Percentiles rank a stretch among this genome's conserved stretches.
Conservation (phyloP, 1,140 invertebrate species). For the Tetramorium simillimum region DNA sequence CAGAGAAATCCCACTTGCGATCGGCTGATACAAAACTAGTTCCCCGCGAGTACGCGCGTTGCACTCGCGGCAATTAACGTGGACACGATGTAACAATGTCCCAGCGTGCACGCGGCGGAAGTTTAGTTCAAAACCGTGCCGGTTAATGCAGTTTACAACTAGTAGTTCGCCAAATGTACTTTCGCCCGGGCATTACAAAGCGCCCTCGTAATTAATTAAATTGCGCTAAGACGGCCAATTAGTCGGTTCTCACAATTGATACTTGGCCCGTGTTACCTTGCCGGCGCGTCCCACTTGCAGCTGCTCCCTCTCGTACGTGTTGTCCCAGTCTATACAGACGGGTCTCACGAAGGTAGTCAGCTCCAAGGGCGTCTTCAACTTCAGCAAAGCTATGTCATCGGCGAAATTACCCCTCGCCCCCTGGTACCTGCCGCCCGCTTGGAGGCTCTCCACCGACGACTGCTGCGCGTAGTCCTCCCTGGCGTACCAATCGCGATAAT, state of each 20-base stretch:
- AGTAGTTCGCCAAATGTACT: slow-evolving; percentile 24
- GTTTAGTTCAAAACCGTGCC: neutral
- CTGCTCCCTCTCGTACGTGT: slow-evolving; percentile 79
- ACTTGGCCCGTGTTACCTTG: slow-evolving; percentile 54
- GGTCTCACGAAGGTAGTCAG: slow-evolving; percentile 79
- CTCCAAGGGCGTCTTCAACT: slow-evolving; percentile 76
- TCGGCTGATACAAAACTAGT: neutral
- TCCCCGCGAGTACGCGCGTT: neutral
- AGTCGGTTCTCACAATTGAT: slow-evolving; percentile 54
- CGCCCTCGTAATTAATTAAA: slow-evolving; percentile 56
- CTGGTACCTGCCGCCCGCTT: slow-evolving; percentile 59
- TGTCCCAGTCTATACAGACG: slow-evolving; percentile 83
- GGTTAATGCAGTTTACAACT: slow-evolving; percentile 31
- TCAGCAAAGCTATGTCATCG: slow-evolving; percentile 78
- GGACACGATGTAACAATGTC: neutral
- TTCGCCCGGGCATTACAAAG: slow-evolving; percentile 17
- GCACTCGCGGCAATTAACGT: neutral
- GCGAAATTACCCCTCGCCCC: slow-evolving; percentile 78
- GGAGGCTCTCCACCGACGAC: slow-evolving; percentile 74
- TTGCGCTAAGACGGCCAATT: neutral
- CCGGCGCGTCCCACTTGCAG: slow-evolving; percentile 69
- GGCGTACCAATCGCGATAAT: slow-evolving; percentile 77
- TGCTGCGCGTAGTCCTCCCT: slow-evolving; percentile 78
- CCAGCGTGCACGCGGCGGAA: neutral
- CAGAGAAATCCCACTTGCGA: neutral